Evolutionary conservation across 2,888 invertebrate species (phyloP), one percentile per base, ranked within the genome.

Genomic region (Xestoiulus laeticollis): DNA sequence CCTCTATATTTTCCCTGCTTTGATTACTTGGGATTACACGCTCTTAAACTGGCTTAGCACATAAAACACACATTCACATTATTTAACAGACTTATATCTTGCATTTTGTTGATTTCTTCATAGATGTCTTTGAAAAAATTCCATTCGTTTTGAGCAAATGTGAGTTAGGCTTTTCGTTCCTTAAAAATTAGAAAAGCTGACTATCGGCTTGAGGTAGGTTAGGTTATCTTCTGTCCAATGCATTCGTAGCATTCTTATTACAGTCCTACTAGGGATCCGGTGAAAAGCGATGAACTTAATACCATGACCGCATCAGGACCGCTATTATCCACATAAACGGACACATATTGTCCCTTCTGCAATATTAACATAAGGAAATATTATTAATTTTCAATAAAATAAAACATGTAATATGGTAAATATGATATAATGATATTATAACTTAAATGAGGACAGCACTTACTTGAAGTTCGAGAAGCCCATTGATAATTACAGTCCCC

Each of bases 291-390:
- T 0, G 90, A 90, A n/a, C 89, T 89, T 48, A 90, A 89, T 14
- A 91, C 89, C 4, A 90, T 89, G 5, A 91, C 82, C 6, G 89
- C 89, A 33, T 89, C 87, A 10, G 89, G 88, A 0, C 91, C 91
- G 8, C 90, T 89, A 88, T 91, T 91, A 88, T 91, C 91, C 0
- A 91, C 89, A 88, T 90, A 91, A 16, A 91, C 89, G 1, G 91
- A 91, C 0, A 90, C 90, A 68, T 91, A 91, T 87, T 91, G 91
- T n/a, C 90, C 91, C 22, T 89, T 90, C 91, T 91, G 90, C 16
- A 90, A 90, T 22, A 89, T 87, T 87, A n/a, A n/a, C n/a, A n/a
- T n/a, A n/a, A n/a, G n/a, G n/a, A n/a, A n/a, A n/a, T n/a, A n/a
- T n/a, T n/a, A n/a, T n/a, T n/a, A n/a, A n/a, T n/a, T n/a, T n/a